Percentiles rank a stretch among this genome's conserved stretches.
Conservation (phyloP, 2,113 vertebrate genomes). For the Paramisgurnus dabryanus region DNA sequence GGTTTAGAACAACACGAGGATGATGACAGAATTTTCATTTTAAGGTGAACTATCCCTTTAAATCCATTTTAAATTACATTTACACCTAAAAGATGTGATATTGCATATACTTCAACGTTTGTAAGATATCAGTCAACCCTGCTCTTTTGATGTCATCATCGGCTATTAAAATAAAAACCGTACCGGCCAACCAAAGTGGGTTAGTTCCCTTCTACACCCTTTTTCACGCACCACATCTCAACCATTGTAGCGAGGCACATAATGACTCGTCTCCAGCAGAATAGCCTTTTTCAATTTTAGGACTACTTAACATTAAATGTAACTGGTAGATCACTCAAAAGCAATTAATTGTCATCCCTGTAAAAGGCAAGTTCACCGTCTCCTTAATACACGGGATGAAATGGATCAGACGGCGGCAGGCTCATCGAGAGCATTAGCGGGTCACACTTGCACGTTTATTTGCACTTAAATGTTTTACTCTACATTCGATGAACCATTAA, state of each 20-base stretch:
- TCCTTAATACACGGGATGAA: conserved; percentile 64
- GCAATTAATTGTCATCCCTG: conserved; percentile 54
- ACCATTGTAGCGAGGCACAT: conserved; percentile 26
- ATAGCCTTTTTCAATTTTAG: conserved; percentile 51
- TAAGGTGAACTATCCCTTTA: too few species aligned
- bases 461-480: conserved; percentile 81
- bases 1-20: too few species aligned
- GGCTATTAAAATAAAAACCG: neutral
- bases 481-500: conserved; percentile 78
- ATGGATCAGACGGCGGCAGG: conserved; percentile 61
- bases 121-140: too few species aligned
- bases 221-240: conserved; percentile 32
- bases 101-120: too few species aligned
- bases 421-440: conserved; percentile 69
- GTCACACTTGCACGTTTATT: conserved; percentile 74
- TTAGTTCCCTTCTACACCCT: conserved; percentile 20
- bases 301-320: conserved; percentile 53
- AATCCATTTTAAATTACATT: neutral
- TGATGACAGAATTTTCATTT: too few species aligned
- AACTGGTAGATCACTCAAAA: conserved; percentile 56
- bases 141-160: too few species aligned
- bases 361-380: conserved; percentile 54
- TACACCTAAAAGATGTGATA: too few species aligned
- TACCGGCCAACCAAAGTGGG: neutral
- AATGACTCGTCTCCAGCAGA: conserved; percentile 46